phyloP scores from a whole-genome alignment of 2,797 vertebrate genomes.

The Tokudaia muenninki region DNA sequence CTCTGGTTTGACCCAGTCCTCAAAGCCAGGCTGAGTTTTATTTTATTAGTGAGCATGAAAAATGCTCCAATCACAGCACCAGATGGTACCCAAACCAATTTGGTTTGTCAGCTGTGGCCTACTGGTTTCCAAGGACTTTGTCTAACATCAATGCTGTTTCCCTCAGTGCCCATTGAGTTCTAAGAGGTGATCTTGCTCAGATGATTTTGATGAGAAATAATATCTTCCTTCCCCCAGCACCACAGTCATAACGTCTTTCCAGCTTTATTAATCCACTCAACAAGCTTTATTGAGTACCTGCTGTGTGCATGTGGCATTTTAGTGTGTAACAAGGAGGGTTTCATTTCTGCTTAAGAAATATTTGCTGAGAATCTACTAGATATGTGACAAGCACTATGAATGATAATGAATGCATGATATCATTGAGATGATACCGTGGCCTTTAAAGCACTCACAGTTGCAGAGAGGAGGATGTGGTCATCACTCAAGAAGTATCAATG shows the following conservation, averaged over 20 bases:
- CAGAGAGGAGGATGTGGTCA: background rate
- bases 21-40: slow-evolving; percentile 68
- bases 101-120: slow-evolving; percentile 63
- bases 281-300: slow-evolving; percentile 50
- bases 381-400: background rate
- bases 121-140: slow-evolving; percentile 63
- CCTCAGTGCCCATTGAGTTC: slow-evolving; percentile 38
- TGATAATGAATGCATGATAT: background rate
- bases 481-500: background rate
- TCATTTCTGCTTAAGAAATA: background rate
- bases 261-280: slow-evolving; percentile 45
- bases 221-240: background rate
- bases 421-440: background rate
- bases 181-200: slow-evolving; percentile 57
- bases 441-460: background rate
- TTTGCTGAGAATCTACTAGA: background rate
- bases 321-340: slow-evolving; percentile 13
- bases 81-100: slow-evolving; percentile 76
- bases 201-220: slow-evolving; percentile 62
- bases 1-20: slow-evolving; percentile 27
- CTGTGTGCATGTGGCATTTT: slow-evolving; percentile 38
- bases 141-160: slow-evolving; percentile 64
- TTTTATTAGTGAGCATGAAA: slow-evolving; percentile 74
- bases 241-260: background rate
- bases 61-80: slow-evolving; percentile 65